These are phyloP conservation scores for Peromyscus attwateri DNA, from an alignment of 2,797 vertebrate species.

Conservation along the genomic window DNA sequence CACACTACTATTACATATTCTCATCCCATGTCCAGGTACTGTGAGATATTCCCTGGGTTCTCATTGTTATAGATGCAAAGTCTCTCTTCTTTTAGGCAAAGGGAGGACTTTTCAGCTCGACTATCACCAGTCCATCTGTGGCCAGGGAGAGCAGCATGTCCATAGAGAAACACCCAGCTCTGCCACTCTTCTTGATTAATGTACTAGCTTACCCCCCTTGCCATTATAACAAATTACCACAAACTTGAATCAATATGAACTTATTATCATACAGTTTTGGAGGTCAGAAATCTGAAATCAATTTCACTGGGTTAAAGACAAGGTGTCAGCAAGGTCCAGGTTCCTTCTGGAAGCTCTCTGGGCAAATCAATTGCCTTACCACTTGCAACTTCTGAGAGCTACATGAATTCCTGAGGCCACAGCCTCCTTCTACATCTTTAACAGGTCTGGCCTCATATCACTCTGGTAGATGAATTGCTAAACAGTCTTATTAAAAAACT, in stretches of 20 bases:
- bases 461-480: too few species aligned
- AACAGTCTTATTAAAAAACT: too few species aligned
- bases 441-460: not conserved
- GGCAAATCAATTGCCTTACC: not conserved
- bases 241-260: slow-evolving; percentile 15
- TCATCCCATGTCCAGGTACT: not conserved
- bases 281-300: slow-evolving; percentile 18
- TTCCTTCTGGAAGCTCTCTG: not conserved
- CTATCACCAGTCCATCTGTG: not conserved
- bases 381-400: not conserved
- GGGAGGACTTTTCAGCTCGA: not conserved
- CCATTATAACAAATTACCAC: slow-evolving; percentile 1
- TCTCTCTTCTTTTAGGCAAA: not conserved
- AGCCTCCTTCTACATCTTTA: not conserved
- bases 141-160: not conserved
- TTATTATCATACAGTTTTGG: not conserved
- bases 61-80: not conserved
- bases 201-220: not conserved
- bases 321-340: not conserved
- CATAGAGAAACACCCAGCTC: not conserved
- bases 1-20: not conserved
- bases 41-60: not conserved
- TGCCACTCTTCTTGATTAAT: not conserved
- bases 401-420: not conserved
- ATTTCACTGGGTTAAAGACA: not conserved